phyloP scores from a whole-genome alignment of 2,797 vertebrate genomes.

The Mormyrops attenuatus region DNA sequence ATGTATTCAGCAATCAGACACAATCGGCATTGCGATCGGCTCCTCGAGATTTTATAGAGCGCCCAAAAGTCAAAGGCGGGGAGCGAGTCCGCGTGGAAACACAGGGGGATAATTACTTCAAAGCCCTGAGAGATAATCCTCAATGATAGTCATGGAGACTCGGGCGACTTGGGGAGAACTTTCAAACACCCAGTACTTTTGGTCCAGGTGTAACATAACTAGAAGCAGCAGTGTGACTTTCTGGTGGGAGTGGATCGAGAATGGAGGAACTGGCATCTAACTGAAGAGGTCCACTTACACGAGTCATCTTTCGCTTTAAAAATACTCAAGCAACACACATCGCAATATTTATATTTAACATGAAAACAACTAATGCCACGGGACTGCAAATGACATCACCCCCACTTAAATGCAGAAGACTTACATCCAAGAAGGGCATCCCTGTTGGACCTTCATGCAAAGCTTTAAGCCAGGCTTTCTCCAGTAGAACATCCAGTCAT shows the following conservation, averaged over 20 bases:
- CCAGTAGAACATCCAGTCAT: neutral
- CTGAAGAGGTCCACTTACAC: conserved; percentile 46
- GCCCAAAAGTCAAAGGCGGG: conserved; percentile 53
- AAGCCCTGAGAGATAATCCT: conserved; percentile 48
- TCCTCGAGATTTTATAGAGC: conserved; percentile 55
- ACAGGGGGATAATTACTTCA: conserved; percentile 51
- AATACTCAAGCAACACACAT: neutral
- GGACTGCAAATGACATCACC: neutral
- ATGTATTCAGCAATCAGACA: conserved; percentile 57
- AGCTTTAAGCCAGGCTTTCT: neutral
- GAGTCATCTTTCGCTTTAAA: conserved; percentile 53
- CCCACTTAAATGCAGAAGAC: neutral
- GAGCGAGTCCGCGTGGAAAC: conserved; percentile 46
- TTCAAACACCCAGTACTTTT: conserved; percentile 43
- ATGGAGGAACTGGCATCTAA: conserved; percentile 54
- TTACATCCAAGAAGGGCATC: neutral
- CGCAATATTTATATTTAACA: neutral
- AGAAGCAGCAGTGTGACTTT: conserved; percentile 48
- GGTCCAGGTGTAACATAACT: conserved; percentile 48
- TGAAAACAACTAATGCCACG: neutral
- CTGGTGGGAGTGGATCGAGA: conserved; percentile 50
- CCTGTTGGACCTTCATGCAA: neutral
- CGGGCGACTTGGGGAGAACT: neutral
- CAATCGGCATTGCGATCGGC: conserved; percentile 54
- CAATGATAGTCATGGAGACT: conserved; percentile 28